Evolutionary conservation across 2,888 invertebrate species (phyloP), one percentile per base, ranked within the genome.

Genomic region (Leucophenga montana): DNA sequence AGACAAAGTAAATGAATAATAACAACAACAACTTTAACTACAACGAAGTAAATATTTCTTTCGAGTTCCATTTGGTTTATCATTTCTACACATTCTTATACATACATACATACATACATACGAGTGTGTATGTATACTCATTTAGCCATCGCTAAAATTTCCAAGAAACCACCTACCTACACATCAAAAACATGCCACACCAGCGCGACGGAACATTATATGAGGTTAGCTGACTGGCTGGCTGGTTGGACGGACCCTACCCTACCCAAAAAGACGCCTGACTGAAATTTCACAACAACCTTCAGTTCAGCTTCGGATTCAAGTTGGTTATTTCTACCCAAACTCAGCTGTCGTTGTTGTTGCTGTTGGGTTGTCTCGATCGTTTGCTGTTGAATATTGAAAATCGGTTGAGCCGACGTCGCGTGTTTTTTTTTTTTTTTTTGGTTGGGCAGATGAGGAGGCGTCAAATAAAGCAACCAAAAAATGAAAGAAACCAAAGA

Each of bases 271-370:
- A 56, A 13, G 56, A 46, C 50, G 75, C 80, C 81, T 85, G 83
- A 83, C 83, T 84, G 77, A 84, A 82, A 82, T 82, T 82, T 82
- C 81, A 82, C 81, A 81, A 81, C 84, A 81, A 82, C 85, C 85
- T 84, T 82, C 80, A 79, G 76, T 46, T 72, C 77, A 74, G 75
- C 27, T 33, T 39, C 39, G 16, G 46, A 44, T 46, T 39, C 39
- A 39, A 14, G 39, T 14, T 33, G 33, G 27, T 27, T 27, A 27
- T 61, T 61, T 61, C 44, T 27, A 31, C 61, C 61, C 61, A 46
- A 67, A 69, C 33, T 71, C 22, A 69, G 46, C 59, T 74, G 71
- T 65, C 67, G 54, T 54, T 66, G 16, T 22, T 54, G 33, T 56
- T 44, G 56, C 33, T 71, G 72, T 81, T 80, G 75, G 77, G 72